Base-by-base conservation (phyloP, 2,888 invertebrate species). In the Mechanitis mazaeus region DNA sequence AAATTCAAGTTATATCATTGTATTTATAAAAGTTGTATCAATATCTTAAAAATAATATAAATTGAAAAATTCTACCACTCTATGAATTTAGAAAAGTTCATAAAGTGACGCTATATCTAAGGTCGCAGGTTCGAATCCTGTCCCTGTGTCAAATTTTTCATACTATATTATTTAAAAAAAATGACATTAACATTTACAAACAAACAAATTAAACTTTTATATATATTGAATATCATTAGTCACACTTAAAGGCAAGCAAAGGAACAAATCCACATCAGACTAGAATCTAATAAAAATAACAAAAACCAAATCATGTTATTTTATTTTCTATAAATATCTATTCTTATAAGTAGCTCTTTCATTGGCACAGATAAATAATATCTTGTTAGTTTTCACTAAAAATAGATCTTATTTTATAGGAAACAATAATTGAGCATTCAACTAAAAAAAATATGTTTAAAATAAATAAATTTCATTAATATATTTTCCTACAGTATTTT, bases 341-440 rank as follows among this genome's bases (percentile, higher is more conserved):
- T 20, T 20, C 50, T 50, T 50, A 50, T 9, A 31, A 31, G 7
- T 50, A 50, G 31, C 31, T 50, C 28, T 28, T n/a, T 50, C 50
- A 59, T 66, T 66, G 66, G 66, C 66, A 66, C 66, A 62, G 56
- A 63, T 53, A 63, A 60, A 65, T 47, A 50, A 50, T 63, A 45
- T 55, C 54, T 33, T 56, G 63, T 63, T 54, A 56, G 11, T 59
- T 45, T 28, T 47, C n/a, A 6, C 58, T 42, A 58, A 62, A 58
- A 55, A 50, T 66, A 60, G n/a, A 56, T 59, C 66, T 66, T 66
- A 66, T 60, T 56, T 55, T 75, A 79, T 83, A 84, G 84, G 84
- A 83, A 82, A 83, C 80, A 67, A 72, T 71, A 69, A 68, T 70
- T 84, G 84, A 83, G 83, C 83, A 72, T 58, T 69, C 55, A 69